phyloP scores from a whole-genome alignment of 2,888 invertebrate species.

The Drosophila antonietae region DNA sequence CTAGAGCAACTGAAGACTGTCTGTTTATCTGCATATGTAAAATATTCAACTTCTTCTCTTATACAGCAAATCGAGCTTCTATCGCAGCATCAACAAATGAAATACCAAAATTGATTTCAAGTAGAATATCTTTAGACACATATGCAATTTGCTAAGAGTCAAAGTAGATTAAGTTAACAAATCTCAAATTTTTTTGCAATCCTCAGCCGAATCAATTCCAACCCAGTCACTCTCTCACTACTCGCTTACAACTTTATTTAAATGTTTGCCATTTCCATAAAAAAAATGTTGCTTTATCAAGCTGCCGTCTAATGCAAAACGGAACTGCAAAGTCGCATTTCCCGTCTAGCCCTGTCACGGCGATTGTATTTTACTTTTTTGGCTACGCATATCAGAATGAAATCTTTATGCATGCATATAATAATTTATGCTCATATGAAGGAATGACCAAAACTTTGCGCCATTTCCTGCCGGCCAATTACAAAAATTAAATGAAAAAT shows the following conservation, averaged over 20 bases:
- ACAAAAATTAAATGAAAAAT: conserved; percentile 65
- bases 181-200: no score
- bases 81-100: no score
- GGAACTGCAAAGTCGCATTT: conserved; percentile 31
- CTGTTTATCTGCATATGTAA: no score
- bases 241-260: not conserved
- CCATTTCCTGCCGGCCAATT: conserved; percentile 61
- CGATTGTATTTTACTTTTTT: not conserved
- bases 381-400: conserved; percentile 20
- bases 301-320: conserved; percentile 25
- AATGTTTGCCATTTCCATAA: conserved; percentile 1
- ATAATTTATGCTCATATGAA: conserved; percentile 50
- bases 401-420: conserved; percentile 41
- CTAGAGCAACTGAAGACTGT: no score
- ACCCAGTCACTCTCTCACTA: not conserved
- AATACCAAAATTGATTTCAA: no score
- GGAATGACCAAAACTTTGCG: conserved; percentile 29
- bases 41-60: no score
- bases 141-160: no score
- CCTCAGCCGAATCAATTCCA: not conserved
- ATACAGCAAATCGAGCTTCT: no score
- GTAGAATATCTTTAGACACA: no score
- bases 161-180: no score
- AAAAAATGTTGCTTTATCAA: not conserved
- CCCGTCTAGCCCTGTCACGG: conserved; percentile 2